Evolutionary conservation across 2,888 invertebrate genomes (phyloP).

Genomic region (Lithophane ornitopus): DNA sequence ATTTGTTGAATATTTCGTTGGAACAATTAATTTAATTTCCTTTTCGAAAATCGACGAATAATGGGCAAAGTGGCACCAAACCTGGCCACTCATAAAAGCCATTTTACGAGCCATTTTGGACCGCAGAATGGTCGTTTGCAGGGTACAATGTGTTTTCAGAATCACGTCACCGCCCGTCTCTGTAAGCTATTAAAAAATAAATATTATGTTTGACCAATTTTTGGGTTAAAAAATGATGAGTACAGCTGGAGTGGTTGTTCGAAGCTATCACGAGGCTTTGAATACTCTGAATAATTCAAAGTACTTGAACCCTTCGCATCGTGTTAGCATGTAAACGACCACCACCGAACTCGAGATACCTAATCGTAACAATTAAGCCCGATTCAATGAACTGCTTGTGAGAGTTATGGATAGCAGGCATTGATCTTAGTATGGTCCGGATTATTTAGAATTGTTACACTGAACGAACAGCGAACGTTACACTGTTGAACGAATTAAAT

Average conservation of each 20-base stretch:
- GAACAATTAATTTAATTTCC: conserved; percentile 83
- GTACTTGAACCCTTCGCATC: conserved; percentile 30
- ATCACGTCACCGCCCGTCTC: conserved; percentile 66
- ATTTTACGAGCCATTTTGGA: conserved; percentile 84
- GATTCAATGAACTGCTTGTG: conserved; percentile 31
- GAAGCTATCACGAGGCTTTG: conserved; percentile 4
- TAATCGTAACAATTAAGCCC: conserved; percentile 33
- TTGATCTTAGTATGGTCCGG: background rate
- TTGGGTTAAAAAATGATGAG: conserved; percentile 43
- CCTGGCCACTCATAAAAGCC: conserved; percentile 85
- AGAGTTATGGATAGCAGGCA: background rate
- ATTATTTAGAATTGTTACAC: conserved; percentile 11
- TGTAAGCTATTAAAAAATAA: conserved; percentile 74
- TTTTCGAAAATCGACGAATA: conserved; percentile 78
- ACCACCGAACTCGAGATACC: conserved; percentile 23
- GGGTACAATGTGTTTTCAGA: conserved; percentile 79
- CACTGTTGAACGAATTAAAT: no score
- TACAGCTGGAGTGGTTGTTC: conserved; percentile 11
- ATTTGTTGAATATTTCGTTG: conserved; percentile 49
- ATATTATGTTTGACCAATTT: conserved; percentile 67
- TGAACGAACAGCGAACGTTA: no score
- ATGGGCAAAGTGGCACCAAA: conserved; percentile 78
- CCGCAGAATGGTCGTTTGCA: conserved; percentile 82
- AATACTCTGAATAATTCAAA: conserved; percentile 46
- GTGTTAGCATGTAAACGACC: conserved; percentile 46